phyloP scores from a whole-genome alignment of 2,113 vertebrate genomes.

The Gymnarchus niloticus region DNA sequence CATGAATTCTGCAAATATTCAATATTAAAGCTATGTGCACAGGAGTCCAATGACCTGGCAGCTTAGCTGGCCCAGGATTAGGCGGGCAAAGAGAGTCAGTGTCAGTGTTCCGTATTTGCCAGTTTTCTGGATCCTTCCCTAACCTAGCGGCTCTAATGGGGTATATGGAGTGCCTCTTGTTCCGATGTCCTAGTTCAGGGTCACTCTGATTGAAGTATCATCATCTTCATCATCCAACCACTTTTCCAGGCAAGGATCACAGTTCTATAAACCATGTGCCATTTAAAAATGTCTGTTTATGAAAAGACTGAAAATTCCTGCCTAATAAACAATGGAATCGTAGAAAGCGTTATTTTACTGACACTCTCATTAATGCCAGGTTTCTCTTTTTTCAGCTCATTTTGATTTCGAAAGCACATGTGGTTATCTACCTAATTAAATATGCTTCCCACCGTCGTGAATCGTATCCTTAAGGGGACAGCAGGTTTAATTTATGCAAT shows the following conservation, averaged over 20 bases:
- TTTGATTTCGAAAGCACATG: not conserved
- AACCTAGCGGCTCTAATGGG: slow-evolving; percentile 22
- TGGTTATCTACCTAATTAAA: slow-evolving; percentile 19
- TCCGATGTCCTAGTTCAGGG: slow-evolving; percentile 12
- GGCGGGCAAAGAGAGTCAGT: slow-evolving; percentile 14
- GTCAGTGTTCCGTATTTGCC: slow-evolving; percentile 26
- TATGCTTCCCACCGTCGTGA: not conserved
- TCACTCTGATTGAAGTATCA: slow-evolving; percentile 11
- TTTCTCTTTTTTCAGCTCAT: not conserved
- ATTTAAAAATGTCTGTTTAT: not conserved
- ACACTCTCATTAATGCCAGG: not conserved
- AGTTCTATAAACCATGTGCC: not conserved
- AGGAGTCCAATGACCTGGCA: slow-evolving; percentile 12
- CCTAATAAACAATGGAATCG: not conserved
- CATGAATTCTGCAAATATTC: not conserved
- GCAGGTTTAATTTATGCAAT: not conserved
- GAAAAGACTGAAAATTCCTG: not conserved
- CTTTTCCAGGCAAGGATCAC: not conserved
- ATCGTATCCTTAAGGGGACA: slow-evolving; percentile 1
- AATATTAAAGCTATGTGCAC: slow-evolving; percentile 6
- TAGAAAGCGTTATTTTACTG: not conserved
- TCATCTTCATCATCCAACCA: not conserved
- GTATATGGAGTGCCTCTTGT: not conserved
- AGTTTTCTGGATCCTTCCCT: slow-evolving; percentile 28
- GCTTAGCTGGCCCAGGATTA: slow-evolving; percentile 19